Evolutionary conservation across 1,140 invertebrate genomes (phyloP).

Genomic region (Neuroterus valhalla): DNA sequence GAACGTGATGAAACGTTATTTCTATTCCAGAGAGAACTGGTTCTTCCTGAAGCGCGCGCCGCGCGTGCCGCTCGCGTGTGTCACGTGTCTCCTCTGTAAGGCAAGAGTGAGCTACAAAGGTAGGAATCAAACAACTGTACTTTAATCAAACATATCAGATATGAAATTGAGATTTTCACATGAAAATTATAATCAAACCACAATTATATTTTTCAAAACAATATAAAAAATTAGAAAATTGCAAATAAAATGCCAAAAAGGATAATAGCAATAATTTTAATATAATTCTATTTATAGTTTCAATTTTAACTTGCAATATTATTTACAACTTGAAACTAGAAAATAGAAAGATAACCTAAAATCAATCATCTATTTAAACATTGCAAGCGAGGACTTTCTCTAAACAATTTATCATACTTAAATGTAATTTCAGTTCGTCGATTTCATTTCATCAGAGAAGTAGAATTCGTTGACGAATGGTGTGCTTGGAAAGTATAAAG

Average conservation of each 20-base stretch:
- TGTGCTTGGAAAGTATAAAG: not conserved
- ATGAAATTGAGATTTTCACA: conserved; percentile 27
- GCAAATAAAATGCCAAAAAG: no score
- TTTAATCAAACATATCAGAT: conserved; percentile 7
- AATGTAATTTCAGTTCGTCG: not conserved
- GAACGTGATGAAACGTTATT: conserved; percentile 60
- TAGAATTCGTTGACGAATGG: not conserved
- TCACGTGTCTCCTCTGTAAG: conserved; percentile 68
- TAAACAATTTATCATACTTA: not conserved
- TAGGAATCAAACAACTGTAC: conserved; percentile 47
- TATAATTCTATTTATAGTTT: no score
- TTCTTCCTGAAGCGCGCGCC: conserved; percentile 68
- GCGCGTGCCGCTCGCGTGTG: conserved; percentile 73
- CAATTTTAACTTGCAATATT: no score
- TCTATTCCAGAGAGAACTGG: conserved; percentile 71
- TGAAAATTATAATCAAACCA: not conserved
- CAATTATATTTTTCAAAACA: not conserved
- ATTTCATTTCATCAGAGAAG: not conserved
- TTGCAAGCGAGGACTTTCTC: no score
- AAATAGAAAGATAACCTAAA: no score
- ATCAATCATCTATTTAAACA: no score
- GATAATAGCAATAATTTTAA: no score
- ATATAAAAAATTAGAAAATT: no score
- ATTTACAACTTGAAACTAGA: no score
- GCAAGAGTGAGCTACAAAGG: conserved; percentile 47